A percentile compares a stretch with the other conserved stretches of the same genome.
These are phyloP conservation scores for Drosophila neocordata DNA, from an alignment of 1,140 invertebrate species.

Conservation along the genomic window DNA sequence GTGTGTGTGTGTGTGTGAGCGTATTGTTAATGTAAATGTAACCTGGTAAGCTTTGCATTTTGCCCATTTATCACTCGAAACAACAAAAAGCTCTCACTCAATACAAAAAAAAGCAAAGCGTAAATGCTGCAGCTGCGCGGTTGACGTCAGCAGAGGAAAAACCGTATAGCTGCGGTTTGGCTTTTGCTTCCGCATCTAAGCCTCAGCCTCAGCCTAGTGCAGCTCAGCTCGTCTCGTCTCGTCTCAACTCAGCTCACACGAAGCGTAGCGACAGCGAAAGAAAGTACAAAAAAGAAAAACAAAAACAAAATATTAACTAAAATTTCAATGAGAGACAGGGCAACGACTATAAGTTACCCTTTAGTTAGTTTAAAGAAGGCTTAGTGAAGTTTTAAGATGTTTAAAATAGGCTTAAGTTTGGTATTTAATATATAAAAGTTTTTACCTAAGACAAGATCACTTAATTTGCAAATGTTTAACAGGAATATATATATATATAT, in stretches of 20 bases:
- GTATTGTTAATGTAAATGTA: slow-evolving; percentile 5
- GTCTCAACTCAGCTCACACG: slow-evolving; percentile 44
- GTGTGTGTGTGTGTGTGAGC: background rate
- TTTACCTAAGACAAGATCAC: too few species aligned
- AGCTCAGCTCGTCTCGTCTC: slow-evolving; percentile 26
- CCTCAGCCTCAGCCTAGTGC: slow-evolving; percentile 22
- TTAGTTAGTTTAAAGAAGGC: too few species aligned
- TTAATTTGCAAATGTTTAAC: too few species aligned
- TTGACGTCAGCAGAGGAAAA: slow-evolving; percentile 32
- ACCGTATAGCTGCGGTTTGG: slow-evolving; percentile 26
- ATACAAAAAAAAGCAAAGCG: slow-evolving; percentile 13
- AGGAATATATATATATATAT: too few species aligned
- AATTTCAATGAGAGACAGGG: background rate
- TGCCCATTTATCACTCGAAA: slow-evolving; percentile 27
- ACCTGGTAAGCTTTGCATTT: slow-evolving; percentile 42
- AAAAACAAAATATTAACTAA: background rate
- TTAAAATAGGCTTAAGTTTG: too few species aligned
- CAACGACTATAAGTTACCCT: background rate
- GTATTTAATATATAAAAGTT: too few species aligned
- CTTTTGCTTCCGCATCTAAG: slow-evolving; percentile 60
- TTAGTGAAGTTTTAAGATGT: too few species aligned
- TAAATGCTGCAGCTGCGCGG: slow-evolving; percentile 30
- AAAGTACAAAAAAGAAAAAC: slow-evolving; percentile 50
- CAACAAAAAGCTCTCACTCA: slow-evolving; percentile 53
- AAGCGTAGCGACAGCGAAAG: slow-evolving; percentile 60